Evolutionary conservation across 2,888 invertebrate species (phyloP), one percentile per base, ranked within the genome.

Genomic region (Ennomos fuscantarius): DNA sequence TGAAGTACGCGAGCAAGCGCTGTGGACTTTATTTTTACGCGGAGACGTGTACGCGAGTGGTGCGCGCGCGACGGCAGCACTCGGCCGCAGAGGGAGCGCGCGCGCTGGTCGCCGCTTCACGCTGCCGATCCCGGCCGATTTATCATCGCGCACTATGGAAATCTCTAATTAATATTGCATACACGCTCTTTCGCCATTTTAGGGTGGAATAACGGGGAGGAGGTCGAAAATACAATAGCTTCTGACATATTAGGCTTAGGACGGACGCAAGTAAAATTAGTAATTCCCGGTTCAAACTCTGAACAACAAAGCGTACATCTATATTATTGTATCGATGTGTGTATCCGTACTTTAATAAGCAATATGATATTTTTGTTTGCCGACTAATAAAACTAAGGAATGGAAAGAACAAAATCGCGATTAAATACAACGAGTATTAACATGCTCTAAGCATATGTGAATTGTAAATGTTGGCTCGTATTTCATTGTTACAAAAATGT

Each of bases 21-120:
- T 73, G 86, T 85, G 73, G 89, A 90, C 89, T 90, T 91, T 92
- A 92, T 92, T 92, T 92, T 91, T 91, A 91, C 82, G 86, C 91
- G 86, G 89, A 87, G 89, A 86, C 90, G 86, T 81, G 86, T 82
- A 83, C 79, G 79, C 87, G 87, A 85, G 84, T 82, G 83, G 78
- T 81, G 87, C 85, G 87, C 84, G 82, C 85, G 81, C 85, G 85
- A 71, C 75, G 68, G 75, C 73, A 73, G 67, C 79, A 74, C 76
- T 76, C 81, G 70, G 76, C 74, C 77, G 72, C 83, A 83, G 80
- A 85, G 84, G 84, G 88, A 86, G 83, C 79, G 78, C 74, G 79
- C 75, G 68, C 79, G 72, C 72, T 41, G 58, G 65, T 68, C 69
- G 61, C 78, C 79, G 82, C 77, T 77, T 68, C 78, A 66, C 70